phyloP scores from a whole-genome alignment of 2,888 invertebrate species.

The Athetis lepigone region DNA sequence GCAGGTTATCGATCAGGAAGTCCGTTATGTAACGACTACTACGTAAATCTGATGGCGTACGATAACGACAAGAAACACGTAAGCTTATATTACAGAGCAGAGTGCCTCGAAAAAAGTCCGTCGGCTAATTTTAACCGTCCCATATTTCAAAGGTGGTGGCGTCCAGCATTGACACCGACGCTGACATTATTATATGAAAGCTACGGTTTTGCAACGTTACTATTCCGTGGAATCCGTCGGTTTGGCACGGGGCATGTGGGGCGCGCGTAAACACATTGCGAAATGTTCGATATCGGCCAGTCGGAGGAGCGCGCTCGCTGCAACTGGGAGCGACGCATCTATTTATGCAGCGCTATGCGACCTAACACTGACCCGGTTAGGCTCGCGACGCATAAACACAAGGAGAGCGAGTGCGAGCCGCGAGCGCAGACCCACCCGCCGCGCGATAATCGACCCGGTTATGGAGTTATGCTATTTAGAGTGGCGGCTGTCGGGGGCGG shows the following conservation, averaged over 20 bases:
- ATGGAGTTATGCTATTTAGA: constrained; percentile 75
- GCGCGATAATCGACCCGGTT: constrained; percentile 71
- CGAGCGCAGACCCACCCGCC: constrained; percentile 52
- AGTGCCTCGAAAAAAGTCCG: constrained; percentile 72
- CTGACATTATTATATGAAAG: constrained; percentile 56
- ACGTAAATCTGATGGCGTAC: constrained; percentile 24
- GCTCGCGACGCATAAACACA: constrained; percentile 83
- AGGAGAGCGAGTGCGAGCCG: constrained; percentile 75
- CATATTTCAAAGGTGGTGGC: constrained; percentile 80
- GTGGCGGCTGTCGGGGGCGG: constrained; percentile 76
- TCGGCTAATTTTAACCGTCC: constrained; percentile 79
- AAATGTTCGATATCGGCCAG: constrained; percentile 78
- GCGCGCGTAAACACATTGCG: constrained; percentile 83
- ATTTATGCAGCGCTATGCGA: constrained; percentile 88
- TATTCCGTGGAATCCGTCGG: constrained; percentile 77
- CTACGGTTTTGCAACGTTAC: constrained; percentile 77
- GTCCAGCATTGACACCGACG: constrained; percentile 72
- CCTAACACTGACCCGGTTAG: constrained; percentile 90
- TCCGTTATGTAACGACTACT: constrained; percentile 29
- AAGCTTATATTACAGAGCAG: constrained; percentile 36
- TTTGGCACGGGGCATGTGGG: constrained; percentile 79
- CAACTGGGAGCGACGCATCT: constrained; percentile 75
- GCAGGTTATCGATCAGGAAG: constrained; percentile 58
- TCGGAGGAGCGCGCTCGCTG: constrained; percentile 69
- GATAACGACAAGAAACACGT: constrained; percentile 39